These are phyloP conservation scores for Coluber constrictor DNA, from an alignment of 2,797 vertebrate species.

Conservation along the genomic window DNA sequence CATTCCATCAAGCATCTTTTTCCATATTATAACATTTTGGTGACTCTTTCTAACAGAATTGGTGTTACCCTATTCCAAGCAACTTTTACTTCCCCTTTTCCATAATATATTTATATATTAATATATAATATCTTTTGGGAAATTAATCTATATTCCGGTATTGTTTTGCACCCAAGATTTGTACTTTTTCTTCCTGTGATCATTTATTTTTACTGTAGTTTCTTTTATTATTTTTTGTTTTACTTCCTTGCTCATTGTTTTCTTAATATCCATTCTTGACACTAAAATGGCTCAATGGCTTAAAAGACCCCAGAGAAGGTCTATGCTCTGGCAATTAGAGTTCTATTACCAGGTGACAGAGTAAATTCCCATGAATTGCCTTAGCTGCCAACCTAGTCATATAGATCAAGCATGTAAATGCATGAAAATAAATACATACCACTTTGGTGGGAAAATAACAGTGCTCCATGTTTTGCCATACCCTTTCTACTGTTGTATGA, in stretches of 20 bases:
- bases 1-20: not conserved
- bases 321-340: not conserved
- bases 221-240: not conserved
- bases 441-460: not conserved
- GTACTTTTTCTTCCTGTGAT: not conserved
- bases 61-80: not conserved
- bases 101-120: not conserved
- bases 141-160: not conserved
- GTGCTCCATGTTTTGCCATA: not conserved
- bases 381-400: not conserved
- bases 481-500: not conserved
- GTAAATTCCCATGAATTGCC: not conserved
- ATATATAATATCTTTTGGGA: not conserved
- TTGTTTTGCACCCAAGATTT: not conserved
- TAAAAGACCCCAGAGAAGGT: not conserved
- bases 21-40: not conserved
- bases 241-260: not conserved
- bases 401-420: not conserved
- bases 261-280: not conserved
- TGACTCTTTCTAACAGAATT: not conserved
- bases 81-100: not conserved
- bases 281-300: not conserved
- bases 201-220: not conserved
- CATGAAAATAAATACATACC: not conserved
- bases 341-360: not conserved